Percentiles rank a stretch among this genome's conserved stretches.
Evolutionary conservation across 2,113 vertebrate species (phyloP).

Genomic region (Colaptes auratus): DNA sequence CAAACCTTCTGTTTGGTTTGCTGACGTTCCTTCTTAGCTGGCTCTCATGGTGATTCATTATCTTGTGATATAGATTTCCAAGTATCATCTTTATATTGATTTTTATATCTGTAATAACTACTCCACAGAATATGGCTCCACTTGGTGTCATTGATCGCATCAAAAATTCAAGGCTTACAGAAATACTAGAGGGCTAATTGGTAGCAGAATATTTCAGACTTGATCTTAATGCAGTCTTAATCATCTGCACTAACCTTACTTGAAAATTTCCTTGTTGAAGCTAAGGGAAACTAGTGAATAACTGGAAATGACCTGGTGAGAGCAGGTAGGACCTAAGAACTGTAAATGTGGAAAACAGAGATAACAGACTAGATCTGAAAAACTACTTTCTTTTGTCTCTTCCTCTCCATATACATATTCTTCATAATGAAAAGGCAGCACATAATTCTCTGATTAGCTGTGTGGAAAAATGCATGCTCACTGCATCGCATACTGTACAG

Average conservation of each 20-base stretch:
- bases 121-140: slow-evolving; percentile 83
- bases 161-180: slow-evolving; percentile 89
- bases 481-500: not conserved
- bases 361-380: slow-evolving; percentile 10
- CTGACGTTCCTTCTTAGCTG: slow-evolving; percentile 78
- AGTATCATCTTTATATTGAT: slow-evolving; percentile 88
- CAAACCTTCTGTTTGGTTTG: slow-evolving; percentile 81
- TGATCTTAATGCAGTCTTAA: slow-evolving; percentile 83
- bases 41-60: slow-evolving; percentile 83
- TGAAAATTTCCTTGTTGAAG: slow-evolving; percentile 70
- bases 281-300: slow-evolving; percentile 46
- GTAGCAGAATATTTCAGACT: slow-evolving; percentile 81
- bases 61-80: slow-evolving; percentile 82
- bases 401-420: not conserved
- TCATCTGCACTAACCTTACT: slow-evolving; percentile 77
- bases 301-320: slow-evolving; percentile 69
- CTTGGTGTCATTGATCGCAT: slow-evolving; percentile 86
- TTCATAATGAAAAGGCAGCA: not conserved
- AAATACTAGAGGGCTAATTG: slow-evolving; percentile 86
- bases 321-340: not conserved
- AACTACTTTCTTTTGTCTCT: not conserved
- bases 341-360: slow-evolving; percentile 14
- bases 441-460: not conserved
- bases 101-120: slow-evolving; percentile 88
- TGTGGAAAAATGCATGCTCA: not conserved